Base-by-base conservation (phyloP, 2,113 vertebrate species). In the Otolemur garnettii region DNA sequence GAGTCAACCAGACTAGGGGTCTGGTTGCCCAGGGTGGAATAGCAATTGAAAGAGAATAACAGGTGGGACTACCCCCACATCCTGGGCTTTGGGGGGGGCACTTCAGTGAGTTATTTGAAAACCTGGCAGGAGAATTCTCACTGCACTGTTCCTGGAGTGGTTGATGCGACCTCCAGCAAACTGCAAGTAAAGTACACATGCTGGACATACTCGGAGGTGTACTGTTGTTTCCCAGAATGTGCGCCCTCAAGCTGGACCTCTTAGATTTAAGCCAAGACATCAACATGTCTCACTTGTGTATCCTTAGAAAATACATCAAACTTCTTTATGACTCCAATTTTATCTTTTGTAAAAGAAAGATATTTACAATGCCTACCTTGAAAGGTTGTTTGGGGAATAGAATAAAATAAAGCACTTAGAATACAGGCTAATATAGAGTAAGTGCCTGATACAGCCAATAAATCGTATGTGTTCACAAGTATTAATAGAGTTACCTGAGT, bases 41-140 rank as follows among this genome's bases (percentile, higher is more conserved):
- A 66, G 22, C n/a, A 78, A 22, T 21, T 60, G 45, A 77, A 66
- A 38, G 14, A 69, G 33, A 38, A 3, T 28, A 80, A 9, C 35
- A 71, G 62, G 28, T 68, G 4, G 59, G 28, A 15, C n/a, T 42
- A 0, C 7, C 21, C 30, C 33, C 33, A 28, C 55, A 64, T 2
- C 24, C 17, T 7, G 14, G 24, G 30, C 24, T 35, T 68, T 15
- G 4, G 21, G n/a, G 18, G 19, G 12, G 19, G 7, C 50, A 22
- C 87, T 68, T 96, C 33, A 75, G 10, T 33, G 78, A 89, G 50
- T 82, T 89, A 50, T 62, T 68, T 85, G 50, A 85, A 82, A 79
- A 68, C 7, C 28, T 28, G 11, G 21, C 38, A 13, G 14, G 26
- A 14, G n/a, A 74, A 72, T 62, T 64, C 71, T 53, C 22, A 55